phyloP scores from a whole-genome alignment of 2,113 vertebrate species.

The Thalassarche chlororhynchos region DNA sequence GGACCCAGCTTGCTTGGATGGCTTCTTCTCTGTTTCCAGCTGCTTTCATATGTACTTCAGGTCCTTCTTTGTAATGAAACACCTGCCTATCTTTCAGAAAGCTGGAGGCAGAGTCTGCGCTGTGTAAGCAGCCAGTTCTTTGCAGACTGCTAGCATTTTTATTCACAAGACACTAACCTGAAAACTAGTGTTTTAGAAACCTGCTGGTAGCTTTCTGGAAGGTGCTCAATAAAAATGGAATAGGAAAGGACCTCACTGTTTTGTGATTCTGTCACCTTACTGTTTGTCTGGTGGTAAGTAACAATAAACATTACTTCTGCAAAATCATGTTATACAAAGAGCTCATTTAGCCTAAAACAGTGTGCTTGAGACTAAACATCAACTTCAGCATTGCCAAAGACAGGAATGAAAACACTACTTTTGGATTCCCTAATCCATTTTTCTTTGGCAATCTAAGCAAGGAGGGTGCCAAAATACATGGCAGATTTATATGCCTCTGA shows the following conservation, averaged over 20 bases:
- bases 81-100: neutral
- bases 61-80: constrained; percentile 18
- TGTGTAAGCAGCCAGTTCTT: neutral
- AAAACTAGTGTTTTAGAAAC: neutral
- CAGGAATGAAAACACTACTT: neutral
- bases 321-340: neutral
- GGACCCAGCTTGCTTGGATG: neutral
- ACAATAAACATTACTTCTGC: neutral
- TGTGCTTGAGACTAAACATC: neutral
- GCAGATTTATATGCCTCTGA: constrained; percentile 1
- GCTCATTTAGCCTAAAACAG: neutral
- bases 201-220: neutral
- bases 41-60: neutral
- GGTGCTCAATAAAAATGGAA: neutral
- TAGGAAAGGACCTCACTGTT: neutral
- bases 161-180: neutral
- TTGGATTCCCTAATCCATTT: neutral
- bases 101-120: neutral
- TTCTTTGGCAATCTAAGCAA: neutral
- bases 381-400: neutral
- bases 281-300: neutral
- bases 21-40: neutral
- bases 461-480: neutral
- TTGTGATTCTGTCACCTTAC: neutral
- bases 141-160: neutral